Percentiles rank a stretch among this genome's conserved stretches.
Evolutionary conservation across 2,888 invertebrate species (phyloP).

Genomic region (Hydraecia micacea): DNA sequence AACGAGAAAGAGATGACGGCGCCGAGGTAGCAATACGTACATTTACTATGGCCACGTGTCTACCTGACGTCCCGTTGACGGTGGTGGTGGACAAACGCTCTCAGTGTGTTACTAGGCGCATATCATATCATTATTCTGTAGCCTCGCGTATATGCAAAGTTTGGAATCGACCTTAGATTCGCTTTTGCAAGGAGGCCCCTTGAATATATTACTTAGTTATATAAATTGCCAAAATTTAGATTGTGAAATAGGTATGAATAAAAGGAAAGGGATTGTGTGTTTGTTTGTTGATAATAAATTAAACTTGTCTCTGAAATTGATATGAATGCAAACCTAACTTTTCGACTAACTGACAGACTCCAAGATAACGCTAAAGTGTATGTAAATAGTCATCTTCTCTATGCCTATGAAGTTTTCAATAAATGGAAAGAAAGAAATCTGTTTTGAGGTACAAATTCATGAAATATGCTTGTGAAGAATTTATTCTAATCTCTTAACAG

Average conservation of each 20-base stretch:
- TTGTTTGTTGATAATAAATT: background rate
- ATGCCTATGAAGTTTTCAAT: background rate
- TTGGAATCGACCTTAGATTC: conserved; percentile 63
- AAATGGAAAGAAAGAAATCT: background rate
- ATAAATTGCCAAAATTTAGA: conserved; percentile 49
- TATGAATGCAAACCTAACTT: background rate
- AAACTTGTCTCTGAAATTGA: background rate
- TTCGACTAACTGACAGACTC: background rate
- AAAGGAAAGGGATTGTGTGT: background rate
- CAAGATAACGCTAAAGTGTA: background rate
- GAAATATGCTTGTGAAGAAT: background rate
- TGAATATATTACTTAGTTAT: conserved; percentile 67
- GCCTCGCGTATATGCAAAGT: conserved; percentile 63
- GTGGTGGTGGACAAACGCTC: background rate
- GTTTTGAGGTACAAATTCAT: background rate
- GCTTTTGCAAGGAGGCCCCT: conserved; percentile 54
- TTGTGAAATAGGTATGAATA: conserved; percentile 21
- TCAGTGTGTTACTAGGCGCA: conserved; percentile 36
- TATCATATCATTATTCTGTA: conserved; percentile 46
- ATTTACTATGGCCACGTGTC: background rate
- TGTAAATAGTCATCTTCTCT: background rate
- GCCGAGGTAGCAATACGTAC: background rate
- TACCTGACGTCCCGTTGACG: background rate
- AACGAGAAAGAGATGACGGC: background rate
- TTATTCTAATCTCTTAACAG: background rate